These are phyloP conservation scores for Pangasianodon hypophthalmus DNA, from an alignment of 2,113 vertebrate species.

Conservation along the genomic window DNA sequence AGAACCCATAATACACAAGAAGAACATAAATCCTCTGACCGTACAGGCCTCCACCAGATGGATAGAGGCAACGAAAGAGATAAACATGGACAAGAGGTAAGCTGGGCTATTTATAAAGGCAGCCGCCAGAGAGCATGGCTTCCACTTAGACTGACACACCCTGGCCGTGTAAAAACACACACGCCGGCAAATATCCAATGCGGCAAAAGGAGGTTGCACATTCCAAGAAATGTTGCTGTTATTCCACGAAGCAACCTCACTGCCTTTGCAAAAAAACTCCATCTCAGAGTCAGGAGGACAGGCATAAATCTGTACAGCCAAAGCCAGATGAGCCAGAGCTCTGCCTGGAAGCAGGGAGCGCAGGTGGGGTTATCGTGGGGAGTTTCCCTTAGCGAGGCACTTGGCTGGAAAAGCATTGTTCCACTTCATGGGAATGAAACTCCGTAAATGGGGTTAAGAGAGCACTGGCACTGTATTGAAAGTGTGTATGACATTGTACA, in stretches of 20 bases:
- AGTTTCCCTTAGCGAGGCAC: slow-evolving; percentile 48
- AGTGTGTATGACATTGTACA: background rate
- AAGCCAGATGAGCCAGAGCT: slow-evolving; percentile 56
- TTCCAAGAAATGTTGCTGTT: slow-evolving; percentile 37
- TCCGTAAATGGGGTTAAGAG: background rate
- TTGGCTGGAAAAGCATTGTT: background rate
- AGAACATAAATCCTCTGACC: slow-evolving; percentile 8
- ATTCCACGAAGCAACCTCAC: slow-evolving; percentile 41
- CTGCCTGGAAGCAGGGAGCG: slow-evolving; percentile 19
- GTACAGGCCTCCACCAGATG: background rate
- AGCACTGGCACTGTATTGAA: background rate
- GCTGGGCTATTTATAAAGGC: slow-evolving; percentile 46
- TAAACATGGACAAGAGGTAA: slow-evolving; percentile 36
- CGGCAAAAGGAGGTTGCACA: slow-evolving; percentile 4
- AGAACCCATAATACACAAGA: slow-evolving; percentile 37
- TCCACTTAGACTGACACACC: slow-evolving; percentile 48
- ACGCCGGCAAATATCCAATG: slow-evolving; percentile 24
- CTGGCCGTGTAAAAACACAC: slow-evolving; percentile 38
- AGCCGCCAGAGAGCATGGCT: slow-evolving; percentile 34
- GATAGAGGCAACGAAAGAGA: slow-evolving; percentile 19
- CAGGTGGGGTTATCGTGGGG: slow-evolving; percentile 52
- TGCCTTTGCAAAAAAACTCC: slow-evolving; percentile 14
- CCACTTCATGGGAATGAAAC: slow-evolving; percentile 16
- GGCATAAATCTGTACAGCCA: slow-evolving; percentile 59
- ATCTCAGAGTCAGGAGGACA: slow-evolving; percentile 33